Evolutionary conservation across 2,797 vertebrate genomes (phyloP).

Genomic region (Chromis chromis): DNA sequence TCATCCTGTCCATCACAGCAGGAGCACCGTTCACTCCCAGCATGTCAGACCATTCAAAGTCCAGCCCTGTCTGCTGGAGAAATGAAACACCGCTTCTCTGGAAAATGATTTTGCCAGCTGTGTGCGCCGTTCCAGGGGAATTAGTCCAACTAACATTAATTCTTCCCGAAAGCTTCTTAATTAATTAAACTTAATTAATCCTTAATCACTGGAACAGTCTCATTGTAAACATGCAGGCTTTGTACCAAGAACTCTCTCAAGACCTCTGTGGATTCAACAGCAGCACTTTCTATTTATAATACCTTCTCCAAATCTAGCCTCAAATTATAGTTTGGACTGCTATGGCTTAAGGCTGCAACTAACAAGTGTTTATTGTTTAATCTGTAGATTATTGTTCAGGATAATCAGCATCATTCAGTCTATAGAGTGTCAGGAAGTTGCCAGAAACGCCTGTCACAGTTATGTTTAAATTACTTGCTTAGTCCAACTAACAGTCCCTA

Average conservation of each 20-base stretch:
- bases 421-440: background rate
- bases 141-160: constrained; percentile 45
- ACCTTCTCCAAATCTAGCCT: background rate
- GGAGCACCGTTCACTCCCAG: constrained; percentile 12
- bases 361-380: background rate
- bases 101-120: constrained; percentile 24
- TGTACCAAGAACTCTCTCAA: constrained; percentile 24
- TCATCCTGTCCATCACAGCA: constrained; percentile 40
- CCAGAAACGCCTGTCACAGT: background rate
- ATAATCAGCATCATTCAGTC: background rate
- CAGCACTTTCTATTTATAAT: constrained; percentile 2
- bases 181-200: constrained; percentile 60
- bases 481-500: background rate
- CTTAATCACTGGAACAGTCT: constrained; percentile 42
- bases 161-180: constrained; percentile 53
- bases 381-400: constrained; percentile 3
- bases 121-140: constrained; percentile 28
- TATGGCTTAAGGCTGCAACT: background rate
- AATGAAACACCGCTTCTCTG: background rate
- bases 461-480: background rate
- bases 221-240: constrained; percentile 48
- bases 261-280: constrained; percentile 5
- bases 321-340: background rate
- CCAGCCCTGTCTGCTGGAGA: background rate
- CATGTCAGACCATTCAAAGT: constrained; percentile 13